Percentiles rank a stretch among this genome's conserved stretches.
These are phyloP conservation scores for Leptinotarsa haldemani DNA, from an alignment of 2,888 invertebrate species.

Conservation along the genomic window DNA sequence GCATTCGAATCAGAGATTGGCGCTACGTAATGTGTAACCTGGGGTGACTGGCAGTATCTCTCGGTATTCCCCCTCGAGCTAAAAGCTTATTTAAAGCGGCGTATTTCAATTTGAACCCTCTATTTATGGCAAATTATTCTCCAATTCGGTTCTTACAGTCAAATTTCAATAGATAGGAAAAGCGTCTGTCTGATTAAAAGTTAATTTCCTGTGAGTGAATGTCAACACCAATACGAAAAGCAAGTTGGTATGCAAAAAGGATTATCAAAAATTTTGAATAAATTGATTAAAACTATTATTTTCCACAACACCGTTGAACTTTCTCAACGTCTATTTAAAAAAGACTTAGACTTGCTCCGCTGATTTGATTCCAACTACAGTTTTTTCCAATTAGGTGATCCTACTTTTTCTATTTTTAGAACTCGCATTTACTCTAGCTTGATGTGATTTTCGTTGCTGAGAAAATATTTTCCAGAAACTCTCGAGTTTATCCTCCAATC, in stretches of 20 bases:
- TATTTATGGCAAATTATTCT: constrained; percentile 49
- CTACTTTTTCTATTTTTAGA: too few species aligned
- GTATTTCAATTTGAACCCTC: constrained; percentile 60
- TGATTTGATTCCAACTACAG: too few species aligned
- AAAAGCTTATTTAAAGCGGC: constrained; percentile 60
- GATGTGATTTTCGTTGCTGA: too few species aligned
- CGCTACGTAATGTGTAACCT: constrained; percentile 52
- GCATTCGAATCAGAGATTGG: constrained; percentile 47
- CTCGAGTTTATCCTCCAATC: too few species aligned
- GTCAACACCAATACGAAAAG: not conserved
- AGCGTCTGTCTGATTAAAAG: constrained; percentile 4
- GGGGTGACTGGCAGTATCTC: constrained; percentile 62
- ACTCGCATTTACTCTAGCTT: too few species aligned
- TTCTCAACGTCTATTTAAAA: too few species aligned
- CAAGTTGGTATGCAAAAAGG: not conserved
- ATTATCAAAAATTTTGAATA: too few species aligned
- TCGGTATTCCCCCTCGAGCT: constrained; percentile 58
- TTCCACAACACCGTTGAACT: too few species aligned
- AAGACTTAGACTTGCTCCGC: too few species aligned
- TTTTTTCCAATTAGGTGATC: too few species aligned
- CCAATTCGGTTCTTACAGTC: constrained; percentile 45
- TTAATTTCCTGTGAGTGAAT: not conserved
- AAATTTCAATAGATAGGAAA: constrained; percentile 31
- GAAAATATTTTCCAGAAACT: too few species aligned
- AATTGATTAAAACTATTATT: too few species aligned